These are phyloP conservation scores for Hydrolagus affinis DNA, from an alignment of 2,113 vertebrate genomes.

Conservation along the genomic window DNA sequence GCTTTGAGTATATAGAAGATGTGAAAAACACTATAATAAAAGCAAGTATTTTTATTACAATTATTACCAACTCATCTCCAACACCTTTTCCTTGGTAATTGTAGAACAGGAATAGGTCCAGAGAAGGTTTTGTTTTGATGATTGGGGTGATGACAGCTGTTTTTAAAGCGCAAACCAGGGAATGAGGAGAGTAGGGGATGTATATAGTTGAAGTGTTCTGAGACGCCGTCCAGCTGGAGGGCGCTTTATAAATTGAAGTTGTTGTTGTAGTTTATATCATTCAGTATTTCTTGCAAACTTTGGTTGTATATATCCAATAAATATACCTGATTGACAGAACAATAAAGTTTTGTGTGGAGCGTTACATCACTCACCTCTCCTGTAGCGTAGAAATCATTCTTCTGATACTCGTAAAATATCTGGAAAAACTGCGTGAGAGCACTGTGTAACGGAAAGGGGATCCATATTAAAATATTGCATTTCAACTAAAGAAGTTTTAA, in stretches of 20 bases:
- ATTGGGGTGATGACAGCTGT: no score
- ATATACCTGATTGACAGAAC: not conserved
- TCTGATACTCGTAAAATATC: constrained; percentile 69
- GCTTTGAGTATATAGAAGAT: no score
- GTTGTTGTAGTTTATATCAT: not conserved
- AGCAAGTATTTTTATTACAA: no score
- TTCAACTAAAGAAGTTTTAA: not conserved
- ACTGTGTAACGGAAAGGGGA: constrained; percentile 47
- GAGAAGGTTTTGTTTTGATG: no score
- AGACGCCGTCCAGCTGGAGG: no score
- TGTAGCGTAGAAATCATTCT: constrained; percentile 68
- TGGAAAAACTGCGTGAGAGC: constrained; percentile 68
- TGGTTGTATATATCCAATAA: not conserved
- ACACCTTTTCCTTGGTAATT: no score
- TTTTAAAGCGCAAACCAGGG: no score
- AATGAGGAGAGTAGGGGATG: no score
- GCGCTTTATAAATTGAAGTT: not conserved
- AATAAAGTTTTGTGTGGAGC: not conserved
- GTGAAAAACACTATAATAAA: no score
- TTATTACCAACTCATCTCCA: no score
- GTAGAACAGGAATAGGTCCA: no score
- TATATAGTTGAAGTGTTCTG: not conserved
- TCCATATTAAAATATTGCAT: not conserved
- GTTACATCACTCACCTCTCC: constrained; percentile 60
- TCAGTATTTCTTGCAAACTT: not conserved